A percentile compares a stretch with the other conserved stretches of the same genome.
These are phyloP conservation scores for Drosophila formosana DNA, from an alignment of 2,888 invertebrate species.

Conservation along the genomic window DNA sequence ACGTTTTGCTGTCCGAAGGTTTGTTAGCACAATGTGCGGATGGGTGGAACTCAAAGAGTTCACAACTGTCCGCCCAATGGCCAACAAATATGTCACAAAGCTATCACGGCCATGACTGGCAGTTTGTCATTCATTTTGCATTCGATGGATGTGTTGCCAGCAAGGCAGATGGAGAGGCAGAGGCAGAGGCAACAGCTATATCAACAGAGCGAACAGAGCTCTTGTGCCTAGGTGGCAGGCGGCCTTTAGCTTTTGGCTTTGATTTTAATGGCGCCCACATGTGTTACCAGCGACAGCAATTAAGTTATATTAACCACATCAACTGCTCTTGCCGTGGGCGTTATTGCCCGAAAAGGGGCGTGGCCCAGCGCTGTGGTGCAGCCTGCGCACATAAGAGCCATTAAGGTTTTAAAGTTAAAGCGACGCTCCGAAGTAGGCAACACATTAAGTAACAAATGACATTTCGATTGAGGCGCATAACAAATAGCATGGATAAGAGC, in stretches of 20 bases:
- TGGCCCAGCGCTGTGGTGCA: constrained; percentile 4
- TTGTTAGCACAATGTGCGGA: constrained; percentile 9
- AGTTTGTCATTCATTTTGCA: constrained; percentile 44
- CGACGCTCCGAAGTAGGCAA: constrained; percentile 22
- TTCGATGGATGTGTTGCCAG: constrained; percentile 39
- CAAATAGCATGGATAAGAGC: constrained; percentile 65
- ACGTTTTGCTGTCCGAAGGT: background rate
- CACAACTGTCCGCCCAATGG: constrained; percentile 28
- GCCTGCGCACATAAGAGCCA: constrained; percentile 3
- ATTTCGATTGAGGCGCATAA: constrained; percentile 65
- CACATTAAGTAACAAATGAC: constrained; percentile 51
- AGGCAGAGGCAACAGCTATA: constrained; percentile 11
- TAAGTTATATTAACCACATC: constrained; percentile 61
- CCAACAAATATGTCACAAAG: constrained; percentile 39
- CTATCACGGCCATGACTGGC: constrained; percentile 20
- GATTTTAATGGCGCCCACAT: constrained; percentile 67
- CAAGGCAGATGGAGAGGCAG: background rate
- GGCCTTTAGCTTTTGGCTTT: constrained; percentile 46
- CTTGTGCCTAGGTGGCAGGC: background rate
- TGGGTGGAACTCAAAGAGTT: constrained; percentile 11
- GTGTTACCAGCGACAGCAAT: constrained; percentile 59
- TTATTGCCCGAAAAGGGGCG: background rate
- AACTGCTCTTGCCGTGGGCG: constrained; percentile 29
- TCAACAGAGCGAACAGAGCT: constrained; percentile 2
- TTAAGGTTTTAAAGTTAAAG: constrained; percentile 35